Evolutionary conservation across 1,140 invertebrate genomes (phyloP), one percentile per base, ranked within the genome.

Genomic region (Lordiphosa clarofinis): DNA sequence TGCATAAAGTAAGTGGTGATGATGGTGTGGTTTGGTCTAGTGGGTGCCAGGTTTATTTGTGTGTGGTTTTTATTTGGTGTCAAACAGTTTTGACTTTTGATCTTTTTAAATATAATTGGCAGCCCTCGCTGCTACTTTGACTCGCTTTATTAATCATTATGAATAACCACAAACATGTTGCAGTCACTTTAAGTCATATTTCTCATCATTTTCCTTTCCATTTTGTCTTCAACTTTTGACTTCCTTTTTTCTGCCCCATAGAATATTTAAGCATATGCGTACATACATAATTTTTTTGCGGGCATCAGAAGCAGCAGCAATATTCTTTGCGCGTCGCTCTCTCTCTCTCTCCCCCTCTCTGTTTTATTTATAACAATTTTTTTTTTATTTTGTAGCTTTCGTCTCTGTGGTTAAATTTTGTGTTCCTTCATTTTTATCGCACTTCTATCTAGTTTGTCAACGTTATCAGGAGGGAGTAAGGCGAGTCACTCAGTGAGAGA

Each of bases 391-490:
- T 31, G 28, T 31, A 31, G 28, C 28, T 31, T 31, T 5, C 28
- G 39, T 60, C 56, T 56, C 38, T 66, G 64, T 58, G 55, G 64
- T 71, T 64, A 78, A 39, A 66, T 68, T 73, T 57, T 62, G 71
- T 40, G 9, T 70, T 69, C 46, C 28, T 84, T 73, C 55, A 62
- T 71, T 84, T 82, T 84, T 84, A 86, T 84, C 78, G 73, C 69
- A 61, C 73, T 84, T 78, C 86, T 84, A 84, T 84, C 78, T 86
- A 78, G 73, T 84, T 84, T 84, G 73, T 84, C 79, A 82, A 84
- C 73, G 58, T 82, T 82, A 82, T 82, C 76, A 69, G 50, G 24
- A 69, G 50, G 13, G 33, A 50, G 44, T 10, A 66, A 28, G 9
- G 24, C 28, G 54, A 57, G 21, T 28, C 44, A 28, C 28, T 48